phyloP scores from a whole-genome alignment of 2,797 vertebrate genomes.

The Halcyon leucocephala region DNA sequence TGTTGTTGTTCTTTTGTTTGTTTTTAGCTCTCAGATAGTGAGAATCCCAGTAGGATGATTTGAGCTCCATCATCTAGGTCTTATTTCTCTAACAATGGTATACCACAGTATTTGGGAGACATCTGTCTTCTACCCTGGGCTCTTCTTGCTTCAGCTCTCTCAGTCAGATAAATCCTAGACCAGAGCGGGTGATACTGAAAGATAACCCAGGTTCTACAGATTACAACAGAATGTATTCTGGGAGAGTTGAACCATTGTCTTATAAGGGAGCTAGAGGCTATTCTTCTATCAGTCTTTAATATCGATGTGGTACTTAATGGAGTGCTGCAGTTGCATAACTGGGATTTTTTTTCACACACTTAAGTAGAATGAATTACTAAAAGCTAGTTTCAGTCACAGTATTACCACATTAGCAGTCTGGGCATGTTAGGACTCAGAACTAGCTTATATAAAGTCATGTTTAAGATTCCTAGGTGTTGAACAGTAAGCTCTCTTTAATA shows the following conservation, averaged over 20 bases:
- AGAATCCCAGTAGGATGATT: not conserved
- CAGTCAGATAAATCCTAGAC: not conserved
- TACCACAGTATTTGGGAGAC: not conserved
- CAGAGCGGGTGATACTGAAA: not conserved
- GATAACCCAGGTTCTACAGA: not conserved
- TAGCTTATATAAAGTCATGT: not conserved
- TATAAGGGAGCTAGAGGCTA: not conserved
- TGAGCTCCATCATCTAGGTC: not conserved
- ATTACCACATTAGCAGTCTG: not conserved
- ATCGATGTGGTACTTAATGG: not conserved
- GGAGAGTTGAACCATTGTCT: not conserved
- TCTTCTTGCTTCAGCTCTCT: not conserved
- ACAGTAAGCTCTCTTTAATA: not conserved
- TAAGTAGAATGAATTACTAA: not conserved
- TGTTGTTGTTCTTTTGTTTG: not conserved
- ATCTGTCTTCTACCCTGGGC: not conserved
- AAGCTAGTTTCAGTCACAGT: not conserved
- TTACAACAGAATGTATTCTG: not conserved
- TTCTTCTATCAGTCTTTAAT: not conserved
- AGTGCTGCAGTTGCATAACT: conserved; percentile 9
- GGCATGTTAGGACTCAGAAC: not conserved
- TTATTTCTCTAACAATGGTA: not conserved
- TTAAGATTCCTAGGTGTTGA: not conserved
- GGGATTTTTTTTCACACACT: not conserved
- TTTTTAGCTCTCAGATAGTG: not conserved